phyloP scores from a whole-genome alignment of 2,888 invertebrate genomes.

The Macaria notata region DNA sequence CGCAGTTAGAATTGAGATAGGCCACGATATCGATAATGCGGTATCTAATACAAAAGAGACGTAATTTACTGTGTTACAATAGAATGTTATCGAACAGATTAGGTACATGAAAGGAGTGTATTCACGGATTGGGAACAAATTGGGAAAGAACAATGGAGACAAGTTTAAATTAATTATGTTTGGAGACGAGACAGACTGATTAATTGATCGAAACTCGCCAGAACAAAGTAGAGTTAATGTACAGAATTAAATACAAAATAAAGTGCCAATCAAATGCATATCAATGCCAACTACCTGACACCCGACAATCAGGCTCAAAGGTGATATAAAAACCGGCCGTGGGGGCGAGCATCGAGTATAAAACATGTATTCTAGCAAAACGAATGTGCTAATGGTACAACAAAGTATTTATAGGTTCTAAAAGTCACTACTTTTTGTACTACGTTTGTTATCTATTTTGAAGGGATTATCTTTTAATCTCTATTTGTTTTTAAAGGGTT shows the following conservation, averaged over 20 bases:
- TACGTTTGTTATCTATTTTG: too few species aligned
- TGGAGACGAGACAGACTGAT: constrained; percentile 40
- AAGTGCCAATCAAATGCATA: constrained; percentile 53
- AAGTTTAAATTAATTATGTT: constrained; percentile 42
- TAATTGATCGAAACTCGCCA: constrained; percentile 41
- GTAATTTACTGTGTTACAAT: constrained; percentile 47
- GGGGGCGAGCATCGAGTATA: too few species aligned
- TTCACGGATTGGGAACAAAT: constrained; percentile 23
- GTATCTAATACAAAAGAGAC: constrained; percentile 47
- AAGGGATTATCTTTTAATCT: too few species aligned
- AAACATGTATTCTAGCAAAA: too few species aligned
- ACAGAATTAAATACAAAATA: constrained; percentile 42
- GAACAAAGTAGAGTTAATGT: constrained; percentile 41
- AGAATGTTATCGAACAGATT: constrained; percentile 40
- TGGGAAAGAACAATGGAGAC: constrained; percentile 16
- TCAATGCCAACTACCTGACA: constrained; percentile 55
- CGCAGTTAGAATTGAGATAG: constrained; percentile 50
- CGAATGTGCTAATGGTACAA: too few species aligned
- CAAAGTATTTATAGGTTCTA: too few species aligned
- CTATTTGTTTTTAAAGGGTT: too few species aligned
- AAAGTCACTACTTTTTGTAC: too few species aligned
- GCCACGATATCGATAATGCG: constrained; percentile 35
- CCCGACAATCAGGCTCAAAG: constrained; percentile 54
- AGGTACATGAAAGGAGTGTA: constrained; percentile 27
- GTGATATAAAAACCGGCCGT: constrained; percentile 42